These are phyloP conservation scores for Neogobius melanostomus DNA, from an alignment of 2,113 vertebrate genomes.

Conservation along the genomic window DNA sequence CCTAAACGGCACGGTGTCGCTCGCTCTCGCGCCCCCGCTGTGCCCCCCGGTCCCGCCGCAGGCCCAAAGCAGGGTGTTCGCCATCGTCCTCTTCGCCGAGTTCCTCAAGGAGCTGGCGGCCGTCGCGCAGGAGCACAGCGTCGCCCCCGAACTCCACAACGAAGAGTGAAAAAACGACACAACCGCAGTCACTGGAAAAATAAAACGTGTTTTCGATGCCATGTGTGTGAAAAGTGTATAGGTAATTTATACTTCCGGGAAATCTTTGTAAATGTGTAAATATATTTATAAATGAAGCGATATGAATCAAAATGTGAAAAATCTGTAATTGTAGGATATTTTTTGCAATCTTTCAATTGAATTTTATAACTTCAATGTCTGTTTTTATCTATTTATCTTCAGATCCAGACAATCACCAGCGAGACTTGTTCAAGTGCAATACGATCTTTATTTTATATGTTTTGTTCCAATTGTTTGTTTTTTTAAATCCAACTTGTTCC, in stretches of 20 bases:
- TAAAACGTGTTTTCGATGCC: no score
- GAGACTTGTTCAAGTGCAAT: no score
- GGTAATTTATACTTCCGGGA: no score
- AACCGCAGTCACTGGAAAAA: no score
- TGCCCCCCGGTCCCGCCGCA: conserved; percentile 77
- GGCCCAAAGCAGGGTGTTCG: conserved; percentile 82
- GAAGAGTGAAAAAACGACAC: conserved; percentile 22
- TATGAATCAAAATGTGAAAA: no score
- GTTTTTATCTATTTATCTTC: no score
- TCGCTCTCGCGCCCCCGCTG: conserved; percentile 64
- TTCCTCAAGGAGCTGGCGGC: conserved; percentile 96
- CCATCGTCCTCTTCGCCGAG: conserved; percentile 87
- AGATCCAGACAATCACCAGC: no score
- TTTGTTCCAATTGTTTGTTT: no score
- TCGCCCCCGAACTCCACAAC: conserved; percentile 23
- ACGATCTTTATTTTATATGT: no score
- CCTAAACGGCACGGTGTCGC: conserved; percentile 66
- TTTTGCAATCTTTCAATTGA: not conserved
- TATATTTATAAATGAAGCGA: not conserved
- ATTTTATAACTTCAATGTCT: not conserved
- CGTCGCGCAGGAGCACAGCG: conserved; percentile 77
- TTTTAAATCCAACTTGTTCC: not conserved
- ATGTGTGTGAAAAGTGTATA: no score
- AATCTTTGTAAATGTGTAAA: not conserved
- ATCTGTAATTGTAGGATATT: not conserved